Evolutionary conservation across 2,888 invertebrate species (phyloP), one percentile per base, ranked within the genome.

Genomic region (Cantharis nigra): DNA sequence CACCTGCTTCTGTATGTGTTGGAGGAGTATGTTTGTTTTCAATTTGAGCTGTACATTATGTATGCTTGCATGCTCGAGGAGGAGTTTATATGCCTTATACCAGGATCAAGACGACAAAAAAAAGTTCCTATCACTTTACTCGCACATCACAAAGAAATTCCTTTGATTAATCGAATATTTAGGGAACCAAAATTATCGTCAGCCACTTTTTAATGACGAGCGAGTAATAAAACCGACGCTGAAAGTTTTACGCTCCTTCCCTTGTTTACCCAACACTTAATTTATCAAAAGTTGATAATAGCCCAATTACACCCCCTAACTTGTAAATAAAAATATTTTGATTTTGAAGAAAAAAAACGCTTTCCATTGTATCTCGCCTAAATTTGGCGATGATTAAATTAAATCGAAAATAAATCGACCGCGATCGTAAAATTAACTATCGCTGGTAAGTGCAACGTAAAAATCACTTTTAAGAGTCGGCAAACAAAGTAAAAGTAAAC

Each of bases 1-100:
- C 87, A 88, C 88, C 88, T 88, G 87, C 87, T 81, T 84, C 82
- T 81, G 81, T 85, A 85, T 85, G 85, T 87, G 86, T 87, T 75
- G 80, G 80, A 79, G 82, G 80, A 80, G 79, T 75, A 79, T 87
- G 87, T 88, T 88, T 88, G 87, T 87, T 88, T 88, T 88, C 88
- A 88, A 88, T 87, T 87, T 86, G 82, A 81, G 82, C 82, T 81
- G 81, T 80, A 83, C 82, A 82, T 85, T 86, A 85, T 86, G 85
- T 84, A 85, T 84, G 85, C 85, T 85, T 85, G 85, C 82, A 83
- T 82, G 83, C 82, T 74, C 78, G 74, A 78, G 78, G 78, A 78
- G 78, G 78, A 78, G 78, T 78, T 76, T 78, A 73, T 73, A 78
- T 75, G 49, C 75, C 62, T 73, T 75, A 78, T 76, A 78, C 75